A percentile compares a stretch with the other conserved stretches of the same genome.
These are phyloP conservation scores for Poecile atricapillus DNA, from an alignment of 2,113 vertebrate genomes.

Conservation along the genomic window DNA sequence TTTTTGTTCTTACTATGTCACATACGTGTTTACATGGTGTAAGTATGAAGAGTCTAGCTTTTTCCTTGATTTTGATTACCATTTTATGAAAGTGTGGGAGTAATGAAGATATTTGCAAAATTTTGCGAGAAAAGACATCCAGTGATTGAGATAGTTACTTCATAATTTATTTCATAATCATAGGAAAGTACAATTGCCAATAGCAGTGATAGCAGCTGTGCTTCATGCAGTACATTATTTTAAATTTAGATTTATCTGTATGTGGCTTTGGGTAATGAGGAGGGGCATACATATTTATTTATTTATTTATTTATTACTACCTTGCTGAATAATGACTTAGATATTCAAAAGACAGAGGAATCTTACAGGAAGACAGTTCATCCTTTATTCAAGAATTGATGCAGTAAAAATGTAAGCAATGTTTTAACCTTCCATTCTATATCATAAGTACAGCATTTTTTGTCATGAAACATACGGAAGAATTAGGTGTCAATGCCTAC, in stretches of 20 bases:
- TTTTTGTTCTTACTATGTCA: neutral
- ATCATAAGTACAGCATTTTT: neutral
- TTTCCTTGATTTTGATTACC: neutral
- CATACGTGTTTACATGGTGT: neutral
- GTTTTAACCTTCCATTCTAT: neutral
- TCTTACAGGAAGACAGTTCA: neutral
- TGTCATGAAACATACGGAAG: neutral
- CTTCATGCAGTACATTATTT: neutral
- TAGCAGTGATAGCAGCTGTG: neutral
- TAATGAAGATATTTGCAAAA: neutral
- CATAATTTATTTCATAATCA: neutral
- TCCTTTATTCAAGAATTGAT: neutral
- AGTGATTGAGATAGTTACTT: neutral
- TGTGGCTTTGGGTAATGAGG: neutral
- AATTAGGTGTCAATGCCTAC: neutral
- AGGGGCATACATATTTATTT: neutral
- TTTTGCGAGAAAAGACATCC: neutral
- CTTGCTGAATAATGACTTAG: neutral
- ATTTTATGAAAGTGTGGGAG: neutral
- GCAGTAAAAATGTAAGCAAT: neutral
- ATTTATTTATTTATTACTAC: neutral
- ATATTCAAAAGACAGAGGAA: neutral
- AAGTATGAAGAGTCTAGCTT: neutral
- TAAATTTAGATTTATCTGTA: neutral
- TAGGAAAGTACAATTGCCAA: neutral